phyloP scores from a whole-genome alignment of 2,113 vertebrate species.

The Philantomba maxwellii region DNA sequence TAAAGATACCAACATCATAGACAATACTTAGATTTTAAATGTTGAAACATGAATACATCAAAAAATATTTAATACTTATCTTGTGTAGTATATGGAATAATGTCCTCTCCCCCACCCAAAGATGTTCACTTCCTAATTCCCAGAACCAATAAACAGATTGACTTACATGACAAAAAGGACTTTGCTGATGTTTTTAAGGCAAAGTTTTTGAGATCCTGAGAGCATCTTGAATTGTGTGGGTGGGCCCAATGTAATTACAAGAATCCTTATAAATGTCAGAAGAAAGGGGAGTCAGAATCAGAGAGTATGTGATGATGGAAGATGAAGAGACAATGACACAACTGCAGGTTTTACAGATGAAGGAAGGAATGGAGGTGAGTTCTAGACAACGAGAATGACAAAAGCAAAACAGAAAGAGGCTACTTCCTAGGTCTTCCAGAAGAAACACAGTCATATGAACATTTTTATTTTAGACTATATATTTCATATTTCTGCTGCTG shows the following conservation, averaged over 20 bases:
- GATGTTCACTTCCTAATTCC: neutral
- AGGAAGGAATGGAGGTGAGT: neutral
- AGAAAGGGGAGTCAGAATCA: neutral
- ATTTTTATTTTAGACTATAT: neutral
- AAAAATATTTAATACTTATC: neutral
- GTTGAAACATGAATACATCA: neutral
- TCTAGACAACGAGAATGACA: neutral
- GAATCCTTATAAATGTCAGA: neutral
- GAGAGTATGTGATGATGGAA: neutral
- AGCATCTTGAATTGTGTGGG: neutral
- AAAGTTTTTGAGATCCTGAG: neutral
- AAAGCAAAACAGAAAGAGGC: neutral
- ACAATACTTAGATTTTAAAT: neutral
- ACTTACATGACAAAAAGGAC: neutral
- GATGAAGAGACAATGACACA: neutral
- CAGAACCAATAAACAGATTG: neutral
- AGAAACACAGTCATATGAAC: neutral
- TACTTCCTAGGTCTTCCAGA: neutral
- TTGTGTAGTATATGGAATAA: neutral
- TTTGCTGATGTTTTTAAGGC: neutral
- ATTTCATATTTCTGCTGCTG: neutral
- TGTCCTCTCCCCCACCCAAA: neutral
- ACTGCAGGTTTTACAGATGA: neutral
- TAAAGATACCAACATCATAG: neutral
- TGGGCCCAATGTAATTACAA: neutral